Evolutionary conservation across 2,113 vertebrate species (phyloP).

Genomic region (Oplegnathus fasciatus): DNA sequence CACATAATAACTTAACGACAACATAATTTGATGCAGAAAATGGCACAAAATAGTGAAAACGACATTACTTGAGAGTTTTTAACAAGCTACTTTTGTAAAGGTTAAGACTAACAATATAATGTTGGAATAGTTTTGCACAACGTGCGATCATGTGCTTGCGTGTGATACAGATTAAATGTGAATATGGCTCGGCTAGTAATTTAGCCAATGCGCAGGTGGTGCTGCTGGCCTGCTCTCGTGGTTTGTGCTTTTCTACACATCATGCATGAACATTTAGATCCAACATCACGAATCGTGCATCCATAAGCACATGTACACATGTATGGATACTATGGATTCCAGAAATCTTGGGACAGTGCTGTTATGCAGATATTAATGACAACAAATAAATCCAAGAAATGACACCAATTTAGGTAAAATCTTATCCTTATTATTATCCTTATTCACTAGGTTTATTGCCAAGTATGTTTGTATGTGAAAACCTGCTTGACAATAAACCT

Average conservation of each 20-base stretch:
- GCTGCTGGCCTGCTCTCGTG: neutral
- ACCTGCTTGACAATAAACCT: neutral
- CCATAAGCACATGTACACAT: neutral
- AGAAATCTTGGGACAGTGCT: too few species aligned
- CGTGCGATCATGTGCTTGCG: too few species aligned
- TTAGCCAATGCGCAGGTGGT: neutral
- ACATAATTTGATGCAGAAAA: neutral
- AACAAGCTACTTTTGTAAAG: neutral
- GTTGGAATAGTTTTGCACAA: neutral
- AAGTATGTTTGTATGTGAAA: neutral
- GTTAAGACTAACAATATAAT: neutral
- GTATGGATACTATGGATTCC: neutral
- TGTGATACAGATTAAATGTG: too few species aligned
- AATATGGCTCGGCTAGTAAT: neutral
- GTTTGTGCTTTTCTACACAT: neutral
- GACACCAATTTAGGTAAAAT: too few species aligned
- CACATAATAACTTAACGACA: too few species aligned
- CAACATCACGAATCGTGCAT: neutral
- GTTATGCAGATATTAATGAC: neutral
- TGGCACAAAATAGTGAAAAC: neutral
- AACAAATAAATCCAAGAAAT: neutral
- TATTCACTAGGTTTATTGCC: neutral
- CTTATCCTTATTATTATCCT: too few species aligned
- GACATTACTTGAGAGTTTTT: neutral
- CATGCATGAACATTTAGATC: neutral